Percentiles rank a stretch among this genome's conserved stretches.
phyloP scores from a whole-genome alignment of 2,113 vertebrate genomes.

The Ictalurus punctatus region DNA sequence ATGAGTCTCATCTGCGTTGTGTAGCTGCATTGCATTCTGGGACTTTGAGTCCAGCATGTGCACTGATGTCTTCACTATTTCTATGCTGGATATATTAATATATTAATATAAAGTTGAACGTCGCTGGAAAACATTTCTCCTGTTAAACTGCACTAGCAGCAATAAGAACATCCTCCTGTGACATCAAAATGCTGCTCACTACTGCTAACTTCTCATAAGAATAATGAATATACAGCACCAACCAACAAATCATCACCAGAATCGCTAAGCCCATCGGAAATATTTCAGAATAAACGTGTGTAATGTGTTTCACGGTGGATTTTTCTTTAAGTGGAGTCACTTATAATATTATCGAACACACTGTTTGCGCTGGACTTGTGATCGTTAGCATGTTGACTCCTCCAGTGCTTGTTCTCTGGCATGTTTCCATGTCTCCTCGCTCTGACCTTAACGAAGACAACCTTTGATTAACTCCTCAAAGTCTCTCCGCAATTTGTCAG shows the following conservation, averaged over 20 bases:
- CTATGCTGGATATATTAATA: background rate
- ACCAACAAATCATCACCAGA: background rate
- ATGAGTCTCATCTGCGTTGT: background rate
- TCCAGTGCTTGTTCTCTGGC: constrained; percentile 12
- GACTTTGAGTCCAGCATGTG: background rate
- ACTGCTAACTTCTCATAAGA: background rate
- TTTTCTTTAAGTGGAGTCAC: background rate
- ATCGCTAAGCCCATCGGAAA: background rate
- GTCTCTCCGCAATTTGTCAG: constrained; percentile 26
- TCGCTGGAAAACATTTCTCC: background rate
- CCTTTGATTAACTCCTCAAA: constrained; percentile 11
- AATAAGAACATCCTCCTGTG: background rate
- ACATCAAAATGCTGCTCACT: background rate
- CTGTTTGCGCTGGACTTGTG: background rate
- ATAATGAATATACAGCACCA: background rate
- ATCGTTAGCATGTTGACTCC: constrained; percentile 10
- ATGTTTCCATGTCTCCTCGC: constrained; percentile 10
- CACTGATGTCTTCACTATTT: background rate
- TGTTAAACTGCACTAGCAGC: too few relatives aligned
- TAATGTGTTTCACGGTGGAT: background rate
- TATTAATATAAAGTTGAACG: background rate
- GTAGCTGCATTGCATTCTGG: background rate
- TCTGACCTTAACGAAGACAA: constrained; percentile 13
- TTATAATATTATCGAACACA: background rate
- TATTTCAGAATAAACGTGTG: background rate